A percentile compares a stretch with the other conserved stretches of the same genome.
phyloP scores from a whole-genome alignment of 2,797 vertebrate genomes.

The Falco concolor region DNA sequence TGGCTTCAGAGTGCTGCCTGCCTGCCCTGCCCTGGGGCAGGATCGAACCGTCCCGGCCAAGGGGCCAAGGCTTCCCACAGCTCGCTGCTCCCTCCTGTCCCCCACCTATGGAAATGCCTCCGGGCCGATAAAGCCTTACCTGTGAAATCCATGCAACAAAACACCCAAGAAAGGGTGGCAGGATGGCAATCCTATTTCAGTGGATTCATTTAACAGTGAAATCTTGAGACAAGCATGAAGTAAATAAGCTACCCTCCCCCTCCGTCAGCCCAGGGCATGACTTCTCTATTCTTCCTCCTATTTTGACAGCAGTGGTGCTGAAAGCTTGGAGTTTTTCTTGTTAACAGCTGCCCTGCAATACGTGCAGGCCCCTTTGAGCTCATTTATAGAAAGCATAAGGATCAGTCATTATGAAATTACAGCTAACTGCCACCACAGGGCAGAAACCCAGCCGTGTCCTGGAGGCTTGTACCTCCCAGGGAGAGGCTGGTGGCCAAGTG shows the following conservation, averaged over 20 bases:
- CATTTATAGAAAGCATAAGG: background rate
- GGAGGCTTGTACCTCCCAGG: background rate
- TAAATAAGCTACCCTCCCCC: background rate
- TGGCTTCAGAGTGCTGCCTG: background rate
- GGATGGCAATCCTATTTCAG: background rate
- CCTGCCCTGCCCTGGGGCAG: background rate
- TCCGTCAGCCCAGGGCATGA: background rate
- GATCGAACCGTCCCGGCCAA: accelerated
- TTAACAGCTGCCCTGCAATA: background rate
- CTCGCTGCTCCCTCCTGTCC: background rate
- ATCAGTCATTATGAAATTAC: background rate
- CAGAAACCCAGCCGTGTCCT: background rate
- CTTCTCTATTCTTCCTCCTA: background rate
- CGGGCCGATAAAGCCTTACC: background rate
- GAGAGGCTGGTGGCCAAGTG: background rate
- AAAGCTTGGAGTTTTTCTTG: background rate
- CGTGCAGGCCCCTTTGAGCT: background rate
- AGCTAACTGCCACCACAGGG: background rate
- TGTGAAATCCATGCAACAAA: background rate
- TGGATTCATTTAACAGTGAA: background rate
- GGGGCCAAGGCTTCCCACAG: accelerated
- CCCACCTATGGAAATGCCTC: accelerated
- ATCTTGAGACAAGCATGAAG: background rate
- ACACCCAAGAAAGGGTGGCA: background rate
- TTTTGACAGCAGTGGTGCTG: background rate